Conservation (phyloP, 2,113 vertebrate species). For the Chinchilla lanigera region DNA sequence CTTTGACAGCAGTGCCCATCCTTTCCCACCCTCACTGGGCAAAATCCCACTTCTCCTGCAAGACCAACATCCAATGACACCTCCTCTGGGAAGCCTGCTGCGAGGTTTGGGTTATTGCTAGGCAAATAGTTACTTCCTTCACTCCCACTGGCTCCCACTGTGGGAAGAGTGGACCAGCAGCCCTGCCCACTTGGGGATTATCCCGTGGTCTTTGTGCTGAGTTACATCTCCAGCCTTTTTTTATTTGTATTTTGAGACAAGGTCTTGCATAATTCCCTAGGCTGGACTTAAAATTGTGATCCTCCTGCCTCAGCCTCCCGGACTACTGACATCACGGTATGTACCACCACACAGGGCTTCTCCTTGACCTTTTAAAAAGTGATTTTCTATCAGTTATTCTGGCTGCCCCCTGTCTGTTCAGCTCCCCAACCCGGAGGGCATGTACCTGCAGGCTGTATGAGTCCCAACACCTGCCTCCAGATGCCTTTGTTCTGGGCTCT, state of each 20-base stretch:
- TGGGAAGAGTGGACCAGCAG: neutral
- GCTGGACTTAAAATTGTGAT: neutral
- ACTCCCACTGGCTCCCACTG: neutral
- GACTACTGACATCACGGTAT: neutral
- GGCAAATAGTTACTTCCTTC: neutral
- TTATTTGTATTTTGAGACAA: neutral
- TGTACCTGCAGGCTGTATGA: neutral
- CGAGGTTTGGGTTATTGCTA: neutral
- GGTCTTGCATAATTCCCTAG: neutral
- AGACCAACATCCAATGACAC: neutral
- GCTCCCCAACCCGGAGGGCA: neutral
- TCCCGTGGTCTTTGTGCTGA: neutral
- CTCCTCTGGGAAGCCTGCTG: neutral
- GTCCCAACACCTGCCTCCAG: neutral
- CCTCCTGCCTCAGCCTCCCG: neutral
- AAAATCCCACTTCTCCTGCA: neutral
- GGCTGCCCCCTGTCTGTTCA: neutral
- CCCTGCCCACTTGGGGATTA: neutral
- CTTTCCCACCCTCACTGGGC: neutral
- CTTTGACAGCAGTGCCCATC: neutral
- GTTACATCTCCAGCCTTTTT: neutral
- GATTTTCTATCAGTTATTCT: neutral
- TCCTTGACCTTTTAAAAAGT: neutral
- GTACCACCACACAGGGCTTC: neutral
- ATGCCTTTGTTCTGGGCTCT: neutral